Evolutionary conservation across 37 sponge, comb jelly and placozoan genomes (phyloP).

Genomic region (Crambe crambe): DNA sequence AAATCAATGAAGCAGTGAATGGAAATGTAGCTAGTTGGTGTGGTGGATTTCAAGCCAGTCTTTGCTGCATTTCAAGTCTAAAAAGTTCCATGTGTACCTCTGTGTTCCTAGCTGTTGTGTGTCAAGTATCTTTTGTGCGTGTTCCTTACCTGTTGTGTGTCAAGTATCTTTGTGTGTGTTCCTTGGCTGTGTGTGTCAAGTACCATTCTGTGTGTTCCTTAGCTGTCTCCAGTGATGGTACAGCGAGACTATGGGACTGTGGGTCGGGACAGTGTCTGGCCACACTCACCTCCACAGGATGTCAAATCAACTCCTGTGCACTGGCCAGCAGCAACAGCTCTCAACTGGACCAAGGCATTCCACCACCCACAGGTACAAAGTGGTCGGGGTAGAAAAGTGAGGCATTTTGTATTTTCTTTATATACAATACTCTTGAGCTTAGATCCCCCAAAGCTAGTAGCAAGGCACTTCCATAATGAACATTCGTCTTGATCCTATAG

Average conservation of each 20-base stretch:
- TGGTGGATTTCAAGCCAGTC: no score
- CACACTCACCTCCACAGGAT: not conserved
- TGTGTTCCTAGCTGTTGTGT: no score
- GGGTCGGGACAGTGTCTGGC: slow-evolving; percentile 51
- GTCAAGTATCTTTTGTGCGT: not conserved
- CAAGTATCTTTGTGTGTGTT: not conserved
- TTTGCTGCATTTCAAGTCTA: no score
- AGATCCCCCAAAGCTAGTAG: no score
- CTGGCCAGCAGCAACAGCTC: slow-evolving; percentile 4
- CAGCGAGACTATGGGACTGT: slow-evolving; percentile 82
- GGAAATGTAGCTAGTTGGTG: no score
- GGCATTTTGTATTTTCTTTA: no score
- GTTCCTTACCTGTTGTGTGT: not conserved
- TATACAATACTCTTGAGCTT: no score
- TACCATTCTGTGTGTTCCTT: not conserved
- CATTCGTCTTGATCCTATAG: no score
- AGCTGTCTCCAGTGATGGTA: slow-evolving; percentile 80
- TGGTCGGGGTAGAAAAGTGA: no score
- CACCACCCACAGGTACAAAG: not conserved
- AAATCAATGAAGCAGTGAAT: no score
- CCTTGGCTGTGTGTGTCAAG: not conserved
- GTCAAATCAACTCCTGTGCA: slow-evolving; percentile 45
- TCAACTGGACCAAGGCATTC: not conserved
- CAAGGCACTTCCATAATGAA: no score
- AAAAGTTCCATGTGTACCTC: no score